phyloP scores from a whole-genome alignment of 2,888 invertebrate genomes.

The Argyresthia albistria region DNA sequence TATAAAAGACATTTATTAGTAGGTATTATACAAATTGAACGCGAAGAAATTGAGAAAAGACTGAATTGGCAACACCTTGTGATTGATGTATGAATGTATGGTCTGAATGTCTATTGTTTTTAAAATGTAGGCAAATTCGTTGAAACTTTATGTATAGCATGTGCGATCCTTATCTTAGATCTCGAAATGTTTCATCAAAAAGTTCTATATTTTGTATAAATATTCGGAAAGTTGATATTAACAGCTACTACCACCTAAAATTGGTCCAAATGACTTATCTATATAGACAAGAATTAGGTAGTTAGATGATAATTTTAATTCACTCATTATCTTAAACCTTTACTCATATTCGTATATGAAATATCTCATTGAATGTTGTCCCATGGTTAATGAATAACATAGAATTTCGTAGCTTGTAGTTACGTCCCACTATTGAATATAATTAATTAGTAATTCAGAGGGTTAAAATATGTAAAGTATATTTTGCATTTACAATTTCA shows the following conservation, averaged over 20 bases:
- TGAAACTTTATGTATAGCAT: neutral
- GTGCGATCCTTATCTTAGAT: neutral
- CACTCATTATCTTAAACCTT: neutral
- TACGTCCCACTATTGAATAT: too few species aligned
- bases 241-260: neutral
- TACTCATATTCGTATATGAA: too few species aligned
- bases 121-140: neutral
- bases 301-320: too few species aligned
- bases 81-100: slow-evolving; percentile 40
- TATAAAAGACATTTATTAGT: neutral
- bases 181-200: slow-evolving; percentile 1
- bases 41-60: slow-evolving; percentile 17
- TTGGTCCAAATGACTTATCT: neutral
- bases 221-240: neutral
- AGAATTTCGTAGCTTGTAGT: too few species aligned
- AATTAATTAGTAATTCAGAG: too few species aligned
- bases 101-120: slow-evolving; percentile 35
- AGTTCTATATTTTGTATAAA: slow-evolving; percentile 4
- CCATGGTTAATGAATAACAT: too few species aligned
- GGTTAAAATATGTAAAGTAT: too few species aligned
- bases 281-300: neutral
- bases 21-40: neutral
- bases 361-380: too few species aligned
- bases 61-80: slow-evolving; percentile 65
- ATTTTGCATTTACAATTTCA: too few species aligned